Base-by-base conservation (phyloP, 2,888 invertebrate species). In the Cephalotes varians region DNA sequence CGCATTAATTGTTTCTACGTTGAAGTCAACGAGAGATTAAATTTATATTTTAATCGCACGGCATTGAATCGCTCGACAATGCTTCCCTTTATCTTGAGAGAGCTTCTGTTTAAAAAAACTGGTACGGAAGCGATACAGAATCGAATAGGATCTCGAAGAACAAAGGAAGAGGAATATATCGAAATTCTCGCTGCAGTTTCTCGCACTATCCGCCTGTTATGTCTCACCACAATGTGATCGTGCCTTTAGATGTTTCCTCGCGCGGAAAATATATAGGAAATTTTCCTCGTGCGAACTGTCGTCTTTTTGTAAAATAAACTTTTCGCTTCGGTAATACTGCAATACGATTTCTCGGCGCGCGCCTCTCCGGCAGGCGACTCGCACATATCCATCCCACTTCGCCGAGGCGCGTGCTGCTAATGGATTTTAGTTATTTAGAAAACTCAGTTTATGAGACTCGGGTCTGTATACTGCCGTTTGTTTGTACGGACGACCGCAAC, bases 371-470 rank as follows among this genome's bases (percentile, higher is more conserved):
- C 25, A 28, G 25, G 1, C 28, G 44, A 31, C 28, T 49, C 18
- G 54, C 76, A 21, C 65, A 44, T 77, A 77, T 77, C 49, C 37
- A 51, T 28, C 21, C 49, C 34, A 31, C 12, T 21, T 44, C 40
- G 18, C 21, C 44, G 40, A 47, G 25, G 25, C 65, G 44, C 18
- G 54, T 44, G 40, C 56, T 12, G 21, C 69, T 79, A 79, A 79
- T 79, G 77, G 77, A 79, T 67, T 79, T 79, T 79, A 79, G 69
- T 79, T 79, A 79, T 79, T 79, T 67, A 79, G 56, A 79, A 79
- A 79, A 69, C 31, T 47, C 34, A 10, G 44, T 34, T 79, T 67
- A 44, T 44, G 58, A 56, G 9, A 34, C 15, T n/a, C 15, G 25
- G 54, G 69, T 44, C 44, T 77, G 6, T 21, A 10, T n/a, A 25